Percentiles rank a stretch among this genome's conserved stretches.
Conservation (phyloP, 2,797 vertebrate genomes). For the Cirrhinus mrigala region DNA sequence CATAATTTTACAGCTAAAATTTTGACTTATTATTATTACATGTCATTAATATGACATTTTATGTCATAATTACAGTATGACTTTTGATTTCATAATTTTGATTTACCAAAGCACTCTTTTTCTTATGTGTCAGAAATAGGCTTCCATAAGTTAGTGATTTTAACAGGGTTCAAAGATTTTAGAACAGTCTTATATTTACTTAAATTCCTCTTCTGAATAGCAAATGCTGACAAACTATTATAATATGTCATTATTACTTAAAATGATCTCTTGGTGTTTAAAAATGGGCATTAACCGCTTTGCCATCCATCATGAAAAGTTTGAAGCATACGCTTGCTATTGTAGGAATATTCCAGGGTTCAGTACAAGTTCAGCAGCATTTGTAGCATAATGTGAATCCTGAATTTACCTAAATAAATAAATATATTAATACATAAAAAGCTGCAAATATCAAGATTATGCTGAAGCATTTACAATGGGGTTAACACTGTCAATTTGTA, state of each 20-base stretch:
- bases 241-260: not conserved
- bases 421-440: not conserved
- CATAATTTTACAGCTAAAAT: not conserved
- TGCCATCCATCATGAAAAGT: slow-evolving; percentile 22
- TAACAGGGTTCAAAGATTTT: not conserved
- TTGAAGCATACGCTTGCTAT: slow-evolving; percentile 36
- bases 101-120: not conserved
- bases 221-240: slow-evolving; percentile 2
- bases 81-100: not conserved
- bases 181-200: not conserved
- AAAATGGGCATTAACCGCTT: slow-evolving; percentile 5
- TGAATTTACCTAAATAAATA: not conserved
- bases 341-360: not conserved
- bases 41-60: not conserved
- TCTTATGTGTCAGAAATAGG: not conserved
- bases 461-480: not conserved
- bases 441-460: not conserved
- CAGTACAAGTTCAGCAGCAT: not conserved
- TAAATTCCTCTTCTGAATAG: not conserved
- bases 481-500: not conserved
- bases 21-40: not conserved
- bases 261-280: slow-evolving; percentile 3
- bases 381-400: not conserved
- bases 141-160: not conserved
- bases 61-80: no score